phyloP scores from a whole-genome alignment of 2,797 vertebrate species.

The Crocidura indochinensis region DNA sequence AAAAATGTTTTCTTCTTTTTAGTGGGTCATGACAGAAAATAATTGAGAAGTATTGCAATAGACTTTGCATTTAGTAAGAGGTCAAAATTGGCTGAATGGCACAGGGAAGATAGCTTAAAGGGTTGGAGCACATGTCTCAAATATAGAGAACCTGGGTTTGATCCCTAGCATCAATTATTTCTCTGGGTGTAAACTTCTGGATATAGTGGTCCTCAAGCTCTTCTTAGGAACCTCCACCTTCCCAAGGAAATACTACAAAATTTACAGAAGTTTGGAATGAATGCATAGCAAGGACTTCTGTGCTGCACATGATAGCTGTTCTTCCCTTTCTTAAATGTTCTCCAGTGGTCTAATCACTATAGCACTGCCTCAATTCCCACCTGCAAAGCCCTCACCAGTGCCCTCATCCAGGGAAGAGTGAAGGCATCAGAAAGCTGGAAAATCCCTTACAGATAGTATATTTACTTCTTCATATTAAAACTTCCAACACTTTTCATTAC shows the following conservation, averaged over 20 bases:
- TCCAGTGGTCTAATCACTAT: background rate
- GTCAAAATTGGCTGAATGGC: constrained; percentile 2
- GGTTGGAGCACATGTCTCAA: no score
- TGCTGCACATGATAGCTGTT: background rate
- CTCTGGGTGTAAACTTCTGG: no score
- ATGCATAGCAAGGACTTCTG: background rate
- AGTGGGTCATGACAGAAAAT: no score
- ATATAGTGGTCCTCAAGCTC: no score
- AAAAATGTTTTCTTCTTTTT: no score
- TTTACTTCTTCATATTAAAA: constrained; percentile 6
- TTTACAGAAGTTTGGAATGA: no score
- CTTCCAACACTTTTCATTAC: background rate
- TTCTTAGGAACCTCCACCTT: no score
- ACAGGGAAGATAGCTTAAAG: no score
- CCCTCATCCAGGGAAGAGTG: background rate
- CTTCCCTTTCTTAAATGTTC: background rate
- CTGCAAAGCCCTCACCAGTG: background rate
- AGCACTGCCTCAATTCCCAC: background rate
- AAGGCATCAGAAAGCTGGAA: no score
- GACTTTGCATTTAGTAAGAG: constrained; percentile 34
- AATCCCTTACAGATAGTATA: background rate
- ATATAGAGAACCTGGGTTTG: no score
- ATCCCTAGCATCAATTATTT: no score
- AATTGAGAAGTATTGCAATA: background rate
- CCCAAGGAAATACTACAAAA: no score